A percentile compares a stretch with the other conserved stretches of the same genome.
Evolutionary conservation across 2,888 invertebrate species (phyloP).

Genomic region (Venusia cambrica): DNA sequence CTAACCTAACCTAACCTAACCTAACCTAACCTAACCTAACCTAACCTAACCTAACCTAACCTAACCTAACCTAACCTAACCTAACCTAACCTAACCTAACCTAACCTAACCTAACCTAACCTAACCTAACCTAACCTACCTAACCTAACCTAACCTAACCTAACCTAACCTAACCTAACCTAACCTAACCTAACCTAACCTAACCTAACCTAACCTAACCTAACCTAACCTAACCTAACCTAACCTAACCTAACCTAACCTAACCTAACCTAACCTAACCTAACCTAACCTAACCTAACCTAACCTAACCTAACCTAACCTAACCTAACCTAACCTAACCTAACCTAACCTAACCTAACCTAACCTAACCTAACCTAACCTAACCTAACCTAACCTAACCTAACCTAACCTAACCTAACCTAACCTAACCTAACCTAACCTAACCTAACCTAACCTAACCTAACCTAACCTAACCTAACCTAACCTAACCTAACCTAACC

Average conservation of each 20-base stretch:
- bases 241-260: slow-evolving; percentile 11
- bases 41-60: slow-evolving; percentile 10
- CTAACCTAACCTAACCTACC: slow-evolving; percentile 2
- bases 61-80: slow-evolving; percentile 1
- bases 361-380: slow-evolving; percentile 24
- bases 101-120: slow-evolving; percentile 1
- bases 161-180: slow-evolving; percentile 12
- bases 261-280: slow-evolving; percentile 11
- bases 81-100: slow-evolving; percentile 3
- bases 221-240: slow-evolving; percentile 13
- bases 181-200: slow-evolving; percentile 12
- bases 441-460: slow-evolving; percentile 7
- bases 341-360: slow-evolving; percentile 27
- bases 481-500: slow-evolving; percentile 8
- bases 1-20: slow-evolving; percentile 14
- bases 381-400: slow-evolving; percentile 24
- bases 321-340: slow-evolving; percentile 27
- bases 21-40: slow-evolving; percentile 14
- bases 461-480: slow-evolving; percentile 9
- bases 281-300: slow-evolving; percentile 23
- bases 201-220: slow-evolving; percentile 12
- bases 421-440: slow-evolving; percentile 1
- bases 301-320: slow-evolving; percentile 27
- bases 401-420: slow-evolving; percentile 10
- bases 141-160: slow-evolving; percentile 13